A percentile compares a stretch with the other conserved stretches of the same genome.
These are phyloP conservation scores for Camponotus fellah DNA, from an alignment of 2,888 invertebrate genomes.

Conservation along the genomic window DNA sequence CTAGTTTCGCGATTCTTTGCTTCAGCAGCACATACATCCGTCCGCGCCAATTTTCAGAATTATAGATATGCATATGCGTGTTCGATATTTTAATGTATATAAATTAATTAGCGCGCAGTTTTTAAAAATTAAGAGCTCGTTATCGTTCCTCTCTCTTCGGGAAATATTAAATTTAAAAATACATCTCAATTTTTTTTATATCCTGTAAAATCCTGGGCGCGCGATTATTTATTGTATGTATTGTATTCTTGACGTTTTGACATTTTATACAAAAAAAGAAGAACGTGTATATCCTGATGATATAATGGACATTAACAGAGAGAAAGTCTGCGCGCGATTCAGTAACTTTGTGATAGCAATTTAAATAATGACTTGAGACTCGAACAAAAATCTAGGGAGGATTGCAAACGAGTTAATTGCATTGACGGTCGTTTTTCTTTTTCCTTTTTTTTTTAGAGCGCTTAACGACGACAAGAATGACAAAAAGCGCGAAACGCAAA, in stretches of 20 bases:
- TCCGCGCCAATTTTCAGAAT: slow-evolving; percentile 7
- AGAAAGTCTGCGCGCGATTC: neutral
- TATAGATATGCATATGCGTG: neutral
- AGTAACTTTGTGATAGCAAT: neutral
- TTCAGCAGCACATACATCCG: neutral
- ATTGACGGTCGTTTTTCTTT: slow-evolving; percentile 11
- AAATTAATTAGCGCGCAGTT: neutral
- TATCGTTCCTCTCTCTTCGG: neutral
- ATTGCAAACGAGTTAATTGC: slow-evolving; percentile 33
- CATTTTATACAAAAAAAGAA: neutral
- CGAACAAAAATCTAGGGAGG: neutral
- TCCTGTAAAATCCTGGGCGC: neutral
- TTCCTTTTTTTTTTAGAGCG: slow-evolving; percentile 6
- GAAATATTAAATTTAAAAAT: neutral
- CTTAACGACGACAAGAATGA: slow-evolving; percentile 48
- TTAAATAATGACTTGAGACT: slow-evolving; percentile 7
- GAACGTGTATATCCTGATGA: neutral
- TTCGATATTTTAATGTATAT: neutral
- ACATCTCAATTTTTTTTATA: neutral
- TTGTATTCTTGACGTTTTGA: neutral
- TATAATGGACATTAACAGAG: neutral
- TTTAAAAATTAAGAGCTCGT: slow-evolving; percentile 14
- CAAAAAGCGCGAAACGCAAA: slow-evolving; percentile 37
- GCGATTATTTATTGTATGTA: neutral
- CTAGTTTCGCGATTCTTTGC: slow-evolving; percentile 48